Base-by-base conservation (phyloP, 2,797 vertebrate genomes). In the Simalia tracyae region DNA sequence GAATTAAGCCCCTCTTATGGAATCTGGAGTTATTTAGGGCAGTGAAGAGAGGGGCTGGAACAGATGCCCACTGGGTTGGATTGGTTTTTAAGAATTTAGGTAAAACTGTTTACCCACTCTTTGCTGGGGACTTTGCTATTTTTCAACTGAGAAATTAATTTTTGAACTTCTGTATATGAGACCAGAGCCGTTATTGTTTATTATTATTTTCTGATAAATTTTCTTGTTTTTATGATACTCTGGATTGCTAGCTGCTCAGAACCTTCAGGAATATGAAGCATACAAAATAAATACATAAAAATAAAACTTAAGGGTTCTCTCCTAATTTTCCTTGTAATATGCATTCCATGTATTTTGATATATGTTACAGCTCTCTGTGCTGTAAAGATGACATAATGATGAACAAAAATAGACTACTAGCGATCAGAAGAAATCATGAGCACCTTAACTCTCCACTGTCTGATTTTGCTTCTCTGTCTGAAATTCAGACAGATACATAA, bases 371-470 rank as follows among this genome's bases (percentile, higher is more conserved):
- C 0, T 68, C 59, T 50, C 57, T 10, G 28, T 87, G 42, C 22
- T 57, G 46, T 26, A 59, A n/a, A 10, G 50, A 46, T 15, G 28
- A 85, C 42, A 89, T 86, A 92, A 81, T 0, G 0, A 93, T 19
- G 61, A 90, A 14, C 91, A 94, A 91, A 90, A 5, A 46, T 0
- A 91, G 31, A 50, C 93, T 89, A 88, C 88, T 36, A 90, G 66
- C 11, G 0, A 84, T n/a, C 8, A 93, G 86, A 31, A 28, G 0
- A 28, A 92, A 84, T 88, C 81, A 68, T 2, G 81, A 91, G n/a
- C 10, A 22, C 6, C 24, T 59, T 17, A 64, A 19, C 11, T 59
- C 1, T 15, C 24, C 26, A 10, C 57, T 0, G 1, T 84, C 59
- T 63, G 56, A 76, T 93, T 56, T 0, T 86, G 36, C 46, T 90